Evolutionary conservation across 2,888 invertebrate genomes (phyloP).

Genomic region (Platynereis dumerilii): DNA sequence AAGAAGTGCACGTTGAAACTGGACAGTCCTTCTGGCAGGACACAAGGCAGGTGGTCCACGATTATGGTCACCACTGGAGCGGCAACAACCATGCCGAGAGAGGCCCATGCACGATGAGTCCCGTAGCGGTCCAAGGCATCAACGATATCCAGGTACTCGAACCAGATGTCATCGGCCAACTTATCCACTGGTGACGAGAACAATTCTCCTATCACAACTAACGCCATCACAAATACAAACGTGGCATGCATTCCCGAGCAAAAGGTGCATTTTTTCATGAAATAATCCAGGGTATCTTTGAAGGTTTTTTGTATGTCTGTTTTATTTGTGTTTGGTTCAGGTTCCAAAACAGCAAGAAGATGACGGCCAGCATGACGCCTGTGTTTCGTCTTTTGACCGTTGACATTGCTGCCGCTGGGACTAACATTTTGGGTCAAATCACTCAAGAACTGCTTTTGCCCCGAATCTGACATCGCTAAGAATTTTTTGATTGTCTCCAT

Average conservation of each 20-base stretch:
- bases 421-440: too few species aligned
- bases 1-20: constrained; percentile 56
- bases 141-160: constrained; percentile 56
- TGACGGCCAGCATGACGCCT: too few species aligned
- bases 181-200: constrained; percentile 29
- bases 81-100: constrained; percentile 50
- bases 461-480: too few species aligned
- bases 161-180: constrained; percentile 58
- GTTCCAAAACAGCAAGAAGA: too few species aligned
- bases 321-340: neutral
- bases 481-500: too few species aligned
- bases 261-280: neutral
- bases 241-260: constrained; percentile 30
- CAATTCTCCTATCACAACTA: constrained; percentile 51
- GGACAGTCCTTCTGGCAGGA: constrained; percentile 47
- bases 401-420: too few species aligned
- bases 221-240: constrained; percentile 47
- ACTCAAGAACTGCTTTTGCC: too few species aligned
- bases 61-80: constrained; percentile 47
- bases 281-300: neutral
- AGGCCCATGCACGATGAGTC: constrained; percentile 52
- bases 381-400: too few species aligned
- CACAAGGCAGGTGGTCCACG: constrained; percentile 54
- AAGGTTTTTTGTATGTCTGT: constrained; percentile 5
- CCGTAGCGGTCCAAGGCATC: constrained; percentile 59